phyloP scores from a whole-genome alignment of 2,797 vertebrate species.

The Vultur gryphus region DNA sequence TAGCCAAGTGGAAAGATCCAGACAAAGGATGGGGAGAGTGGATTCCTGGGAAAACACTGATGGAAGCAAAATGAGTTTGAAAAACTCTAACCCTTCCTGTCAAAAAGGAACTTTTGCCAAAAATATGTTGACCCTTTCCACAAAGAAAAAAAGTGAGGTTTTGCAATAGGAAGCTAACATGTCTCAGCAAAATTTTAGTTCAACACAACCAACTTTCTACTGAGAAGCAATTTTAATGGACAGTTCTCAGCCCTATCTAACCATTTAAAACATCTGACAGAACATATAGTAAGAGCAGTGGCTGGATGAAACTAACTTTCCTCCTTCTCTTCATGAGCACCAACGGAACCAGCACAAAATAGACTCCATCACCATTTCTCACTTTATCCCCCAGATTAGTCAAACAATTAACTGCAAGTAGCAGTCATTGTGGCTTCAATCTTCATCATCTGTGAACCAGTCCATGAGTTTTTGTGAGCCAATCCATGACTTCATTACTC shows the following conservation, averaged over 20 bases:
- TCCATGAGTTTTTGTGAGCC: background rate
- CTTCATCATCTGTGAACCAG: background rate
- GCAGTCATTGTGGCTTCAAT: background rate
- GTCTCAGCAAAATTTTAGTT: background rate
- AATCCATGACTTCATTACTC: background rate
- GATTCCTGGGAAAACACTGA: background rate
- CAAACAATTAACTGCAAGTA: background rate
- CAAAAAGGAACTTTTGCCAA: background rate
- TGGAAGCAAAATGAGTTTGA: background rate
- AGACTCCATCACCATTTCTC: background rate
- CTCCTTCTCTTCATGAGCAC: background rate
- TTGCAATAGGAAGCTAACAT: background rate
- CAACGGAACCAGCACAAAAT: background rate
- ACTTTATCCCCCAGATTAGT: background rate
- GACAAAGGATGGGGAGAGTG: background rate
- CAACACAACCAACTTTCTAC: background rate
- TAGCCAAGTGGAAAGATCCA: background rate
- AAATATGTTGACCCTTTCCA: background rate
- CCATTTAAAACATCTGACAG: background rate
- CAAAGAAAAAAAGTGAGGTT: background rate
- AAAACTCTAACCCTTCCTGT: background rate
- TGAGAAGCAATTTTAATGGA: background rate
- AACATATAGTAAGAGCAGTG: background rate
- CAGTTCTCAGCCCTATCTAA: background rate
- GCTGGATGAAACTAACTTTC: background rate